These are phyloP conservation scores for Lonchura striata DNA, from an alignment of 2,113 vertebrate species.

Conservation along the genomic window DNA sequence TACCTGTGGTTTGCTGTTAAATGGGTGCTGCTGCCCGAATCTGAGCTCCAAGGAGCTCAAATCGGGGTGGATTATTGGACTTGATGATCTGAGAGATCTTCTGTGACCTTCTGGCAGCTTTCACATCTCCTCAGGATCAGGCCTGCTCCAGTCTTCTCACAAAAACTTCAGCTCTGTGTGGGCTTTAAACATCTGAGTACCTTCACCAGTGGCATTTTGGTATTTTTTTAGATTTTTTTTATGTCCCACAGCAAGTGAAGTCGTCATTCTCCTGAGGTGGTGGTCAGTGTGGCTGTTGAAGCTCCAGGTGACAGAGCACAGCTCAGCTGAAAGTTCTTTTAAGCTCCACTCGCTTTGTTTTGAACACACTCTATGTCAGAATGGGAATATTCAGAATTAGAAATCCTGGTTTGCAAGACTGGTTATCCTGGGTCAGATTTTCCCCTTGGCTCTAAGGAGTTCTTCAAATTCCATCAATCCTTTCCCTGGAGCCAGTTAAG, in stretches of 20 bases:
- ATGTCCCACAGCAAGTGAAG: neutral
- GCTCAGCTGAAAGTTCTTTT: neutral
- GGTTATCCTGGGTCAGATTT: slow-evolving; percentile 9
- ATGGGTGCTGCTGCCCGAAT: neutral
- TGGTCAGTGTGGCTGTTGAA: neutral
- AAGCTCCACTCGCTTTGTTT: neutral
- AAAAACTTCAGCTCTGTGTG: neutral
- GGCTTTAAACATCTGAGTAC: neutral
- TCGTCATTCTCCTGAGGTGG: neutral
- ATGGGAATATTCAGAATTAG: neutral
- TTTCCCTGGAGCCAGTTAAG: neutral
- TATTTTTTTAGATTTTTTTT: neutral
- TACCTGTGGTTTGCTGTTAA: neutral
- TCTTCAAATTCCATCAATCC: neutral
- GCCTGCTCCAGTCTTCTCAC: neutral
- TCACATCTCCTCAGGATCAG: neutral
- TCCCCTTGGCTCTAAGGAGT: neutral
- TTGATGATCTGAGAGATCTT: neutral
- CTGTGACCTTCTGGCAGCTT: neutral
- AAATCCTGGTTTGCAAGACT: neutral
- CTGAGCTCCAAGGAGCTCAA: neutral
- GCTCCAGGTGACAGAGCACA: neutral
- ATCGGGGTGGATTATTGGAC: rapidly evolving
- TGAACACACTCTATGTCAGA: neutral
- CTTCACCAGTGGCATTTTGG: neutral